Base-by-base conservation (phyloP, 2,888 invertebrate genomes). In the Orthosia gracilis region DNA sequence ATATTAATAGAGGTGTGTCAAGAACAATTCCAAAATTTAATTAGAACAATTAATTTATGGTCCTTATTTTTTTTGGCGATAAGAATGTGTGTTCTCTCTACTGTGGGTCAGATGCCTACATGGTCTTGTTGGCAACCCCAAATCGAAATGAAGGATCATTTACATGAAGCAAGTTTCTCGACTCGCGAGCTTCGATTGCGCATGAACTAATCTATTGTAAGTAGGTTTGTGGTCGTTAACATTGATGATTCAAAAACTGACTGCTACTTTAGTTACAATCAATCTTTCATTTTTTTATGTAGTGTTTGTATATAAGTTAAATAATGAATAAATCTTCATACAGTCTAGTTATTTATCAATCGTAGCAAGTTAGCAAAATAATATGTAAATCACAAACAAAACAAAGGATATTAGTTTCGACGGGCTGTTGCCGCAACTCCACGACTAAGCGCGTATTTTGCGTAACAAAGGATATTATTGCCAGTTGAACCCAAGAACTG, bases 391-490 rank as follows among this genome's bases (percentile, higher is more conserved):
- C n/a, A n/a, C 11, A 64, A 67, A 72, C 26, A 81, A 72, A 78
- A 72, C 26, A 61, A 26, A 2, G 26, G 11, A 70, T 23, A 76
- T 64, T 70, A 49, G n/a, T n/a, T n/a, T n/a, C n/a, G n/a, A n/a
- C n/a, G n/a, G n/a, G n/a, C n/a, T n/a, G n/a, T n/a, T n/a, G n/a
- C n/a, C n/a, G n/a, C n/a, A n/a, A n/a, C n/a, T n/a, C n/a, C n/a
- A n/a, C n/a, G n/a, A n/a, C n/a, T n/a, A n/a, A n/a, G n/a, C n/a
- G n/a, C n/a, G n/a, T n/a, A n/a, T n/a, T n/a, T n/a, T n/a, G n/a
- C n/a, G n/a, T n/a, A n/a, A n/a, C n/a, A 26, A 61, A 73, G 40
- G 11, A 70, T 23, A 76, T 64, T 70, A 49, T 70, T 71, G 67
- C 45, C 73, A 76, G 61, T 59, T 47, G 59, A 12, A 50, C 26